phyloP scores from a whole-genome alignment of 2,797 vertebrate species.

The Molossus alvarezi region DNA sequence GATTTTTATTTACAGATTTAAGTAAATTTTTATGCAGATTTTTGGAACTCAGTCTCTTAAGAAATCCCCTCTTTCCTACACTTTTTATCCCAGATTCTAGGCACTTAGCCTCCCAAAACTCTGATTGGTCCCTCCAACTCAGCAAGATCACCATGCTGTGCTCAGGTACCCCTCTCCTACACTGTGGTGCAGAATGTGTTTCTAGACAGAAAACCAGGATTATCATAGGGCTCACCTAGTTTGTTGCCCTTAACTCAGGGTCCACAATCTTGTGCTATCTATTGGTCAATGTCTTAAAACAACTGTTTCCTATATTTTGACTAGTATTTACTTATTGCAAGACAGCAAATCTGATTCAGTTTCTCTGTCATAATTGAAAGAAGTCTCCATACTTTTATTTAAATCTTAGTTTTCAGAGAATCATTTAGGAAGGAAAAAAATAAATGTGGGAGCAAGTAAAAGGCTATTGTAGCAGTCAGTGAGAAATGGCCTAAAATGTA shows the following conservation, averaged over 20 bases:
- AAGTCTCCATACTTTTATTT: not conserved
- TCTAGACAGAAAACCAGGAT: not conserved
- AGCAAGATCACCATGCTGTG: not conserved
- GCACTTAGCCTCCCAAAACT: not conserved
- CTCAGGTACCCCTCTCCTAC: not conserved
- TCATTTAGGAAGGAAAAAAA: not conserved
- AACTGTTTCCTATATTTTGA: not conserved
- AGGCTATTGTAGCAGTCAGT: not conserved
- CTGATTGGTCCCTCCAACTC: not conserved
- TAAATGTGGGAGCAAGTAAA: not conserved
- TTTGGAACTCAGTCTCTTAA: not conserved
- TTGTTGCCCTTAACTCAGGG: not conserved
- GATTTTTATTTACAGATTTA: not conserved
- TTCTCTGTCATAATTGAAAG: not conserved
- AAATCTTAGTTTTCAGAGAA: not conserved
- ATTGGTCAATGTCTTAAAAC: not conserved
- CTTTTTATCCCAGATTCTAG: not conserved
- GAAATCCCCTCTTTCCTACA: not conserved
- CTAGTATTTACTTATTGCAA: not conserved
- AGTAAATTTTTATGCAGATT: not conserved
- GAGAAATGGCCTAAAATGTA: not conserved
- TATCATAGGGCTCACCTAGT: not conserved
- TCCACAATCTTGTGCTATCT: not conserved
- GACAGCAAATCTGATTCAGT: not conserved
- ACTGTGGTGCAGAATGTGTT: not conserved